Evolutionary conservation across 2,888 invertebrate species (phyloP), one percentile per base, ranked within the genome.

Genomic region (Mesorhabditis sp.): DNA sequence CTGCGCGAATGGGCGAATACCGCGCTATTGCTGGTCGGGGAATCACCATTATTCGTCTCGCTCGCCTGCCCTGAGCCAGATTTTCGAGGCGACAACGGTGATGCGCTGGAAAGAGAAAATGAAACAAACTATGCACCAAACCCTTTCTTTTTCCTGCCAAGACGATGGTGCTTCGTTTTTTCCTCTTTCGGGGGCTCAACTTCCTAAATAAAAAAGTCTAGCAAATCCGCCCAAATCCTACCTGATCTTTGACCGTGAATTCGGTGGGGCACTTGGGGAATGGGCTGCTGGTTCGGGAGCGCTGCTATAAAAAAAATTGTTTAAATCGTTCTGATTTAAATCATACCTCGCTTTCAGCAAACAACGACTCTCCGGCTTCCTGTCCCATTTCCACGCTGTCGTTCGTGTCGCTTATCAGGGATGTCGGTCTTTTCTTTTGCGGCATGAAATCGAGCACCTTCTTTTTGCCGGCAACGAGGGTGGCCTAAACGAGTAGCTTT

Each of bases 381-480:
- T 66, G 66, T 13, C 70, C 72, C 4, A 70, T 58, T 68, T 70
- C 72, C 5, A 72, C 66, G 15, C 66, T n/a, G 45, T 67, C 68
- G 45, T 67, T 69, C 41, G 62, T 62, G 10, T 13, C 13, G 28
- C 5, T 67, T 66, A 15, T 69, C 72, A 4, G 7, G n/a, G 58
- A 50, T n/a, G 68, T 67, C 1, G 66, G 15, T 28, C 70, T 71
- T 42, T 66, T 15, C 65, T 75, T 75, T 44, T 73, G 73, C 3
- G 76, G 75, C 68, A 78, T 76, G 44, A 78, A 68, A 67, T 75
- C 74, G 7, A 78, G 61, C 45, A 78, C 71, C 64, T 70, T 70
- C 68, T 72, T 72, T 66, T 78, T 78, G 28, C 78, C 78, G n/a
- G 78, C 78, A 5, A 73, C 74, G 4, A 76, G 70, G 1, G 78